These are phyloP conservation scores for Echeneis naucrates DNA, from an alignment of 2,797 vertebrate species.

Conservation along the genomic window DNA sequence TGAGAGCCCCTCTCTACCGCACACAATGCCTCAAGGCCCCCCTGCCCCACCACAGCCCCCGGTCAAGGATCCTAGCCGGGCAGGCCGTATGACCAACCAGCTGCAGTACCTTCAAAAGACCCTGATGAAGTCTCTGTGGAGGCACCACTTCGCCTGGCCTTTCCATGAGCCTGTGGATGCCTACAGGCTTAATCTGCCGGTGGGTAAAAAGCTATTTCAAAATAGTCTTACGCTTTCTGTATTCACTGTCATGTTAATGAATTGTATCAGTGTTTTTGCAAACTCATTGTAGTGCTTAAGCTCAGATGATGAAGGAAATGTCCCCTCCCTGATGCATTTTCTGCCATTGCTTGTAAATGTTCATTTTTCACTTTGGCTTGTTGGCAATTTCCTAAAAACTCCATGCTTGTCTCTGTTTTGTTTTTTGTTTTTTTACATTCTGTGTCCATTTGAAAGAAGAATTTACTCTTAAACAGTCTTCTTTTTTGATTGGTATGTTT, in stretches of 20 bases:
- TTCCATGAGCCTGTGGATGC: slow-evolving; percentile 94
- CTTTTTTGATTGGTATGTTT: not conserved
- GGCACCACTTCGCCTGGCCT: slow-evolving; percentile 96
- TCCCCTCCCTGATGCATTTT: not conserved
- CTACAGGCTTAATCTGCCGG: slow-evolving; percentile 89
- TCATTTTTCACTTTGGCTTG: not conserved
- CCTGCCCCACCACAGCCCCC: slow-evolving; percentile 81
- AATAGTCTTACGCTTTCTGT: not conserved
- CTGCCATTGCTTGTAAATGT: not conserved
- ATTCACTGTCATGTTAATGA: not conserved
- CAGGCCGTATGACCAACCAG: slow-evolving; percentile 91
- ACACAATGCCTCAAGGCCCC: slow-evolving; percentile 76
- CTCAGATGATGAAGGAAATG: not conserved
- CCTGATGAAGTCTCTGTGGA: slow-evolving; percentile 93
- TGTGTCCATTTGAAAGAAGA: not conserved
- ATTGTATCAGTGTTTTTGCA: slow-evolving; percentile 12
- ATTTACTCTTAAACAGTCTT: not conserved
- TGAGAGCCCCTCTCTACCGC: slow-evolving; percentile 90
- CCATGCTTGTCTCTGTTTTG: not conserved
- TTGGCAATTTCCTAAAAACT: not conserved
- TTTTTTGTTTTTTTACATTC: not conserved
- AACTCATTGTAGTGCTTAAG: not conserved
- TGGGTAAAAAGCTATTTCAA: slow-evolving; percentile 75
- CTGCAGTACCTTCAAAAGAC: slow-evolving; percentile 94
- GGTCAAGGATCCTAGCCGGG: slow-evolving; percentile 88